Percentiles rank a stretch among this genome's conserved stretches.
phyloP scores from a whole-genome alignment of 2,113 vertebrate genomes.

The Charadrius vociferus region DNA sequence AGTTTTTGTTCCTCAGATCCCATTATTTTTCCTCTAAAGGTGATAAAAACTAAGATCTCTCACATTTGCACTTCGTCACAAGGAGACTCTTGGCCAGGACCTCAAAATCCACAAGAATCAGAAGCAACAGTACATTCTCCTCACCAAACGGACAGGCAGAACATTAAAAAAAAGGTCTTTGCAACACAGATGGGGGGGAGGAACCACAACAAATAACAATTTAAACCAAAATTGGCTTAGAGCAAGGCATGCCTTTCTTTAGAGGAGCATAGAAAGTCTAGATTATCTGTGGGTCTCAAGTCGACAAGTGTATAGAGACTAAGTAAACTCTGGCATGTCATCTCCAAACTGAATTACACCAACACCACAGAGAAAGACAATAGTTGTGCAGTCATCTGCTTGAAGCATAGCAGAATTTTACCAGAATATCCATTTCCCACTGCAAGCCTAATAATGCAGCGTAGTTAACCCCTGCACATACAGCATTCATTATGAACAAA shows the following conservation, averaged over 20 bases:
- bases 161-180: neutral
- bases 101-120: neutral
- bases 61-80: neutral
- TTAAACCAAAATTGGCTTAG: neutral
- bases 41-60: neutral
- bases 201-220: neutral
- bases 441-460: neutral
- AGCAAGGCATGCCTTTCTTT: neutral
- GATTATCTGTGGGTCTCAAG: neutral
- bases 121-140: neutral
- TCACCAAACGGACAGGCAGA: neutral
- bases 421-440: neutral
- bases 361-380: neutral
- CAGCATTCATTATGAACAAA: neutral
- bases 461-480: neutral
- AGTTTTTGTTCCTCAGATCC: neutral
- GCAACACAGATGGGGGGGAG: neutral
- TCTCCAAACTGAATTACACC: neutral
- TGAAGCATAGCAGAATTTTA: neutral
- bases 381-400: neutral
- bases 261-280: neutral
- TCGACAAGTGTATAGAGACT: no score
- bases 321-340: neutral
- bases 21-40: neutral
- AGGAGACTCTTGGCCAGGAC: neutral